phyloP scores from a whole-genome alignment of 1,140 invertebrate genomes.

The Pseudobourletiella spinata region DNA sequence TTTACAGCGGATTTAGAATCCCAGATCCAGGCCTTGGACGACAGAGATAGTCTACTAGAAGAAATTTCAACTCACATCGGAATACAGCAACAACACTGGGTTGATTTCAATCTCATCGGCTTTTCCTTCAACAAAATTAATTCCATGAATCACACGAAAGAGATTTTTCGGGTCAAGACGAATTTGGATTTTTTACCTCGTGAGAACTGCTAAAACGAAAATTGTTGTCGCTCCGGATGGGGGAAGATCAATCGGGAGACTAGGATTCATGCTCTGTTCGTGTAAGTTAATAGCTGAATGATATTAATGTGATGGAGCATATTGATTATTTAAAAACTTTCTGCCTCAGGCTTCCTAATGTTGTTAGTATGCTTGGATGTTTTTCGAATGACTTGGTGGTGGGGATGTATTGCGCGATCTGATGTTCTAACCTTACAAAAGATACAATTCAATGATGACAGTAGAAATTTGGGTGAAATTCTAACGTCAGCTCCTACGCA shows the following conservation, averaged over 20 bases:
- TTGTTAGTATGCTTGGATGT: slow-evolving; percentile 77
- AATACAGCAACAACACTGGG: too few relatives aligned
- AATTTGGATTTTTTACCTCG: slow-evolving; percentile 87
- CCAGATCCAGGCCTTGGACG: too few relatives aligned
- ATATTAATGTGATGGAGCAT: not conserved
- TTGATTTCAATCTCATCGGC: too few relatives aligned
- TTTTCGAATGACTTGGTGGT: slow-evolving; percentile 74
- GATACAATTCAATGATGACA: slow-evolving; percentile 46
- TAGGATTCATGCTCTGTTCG: slow-evolving; percentile 88
- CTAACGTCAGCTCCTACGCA: too few relatives aligned
- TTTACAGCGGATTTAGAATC: too few relatives aligned
- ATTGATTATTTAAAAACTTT: not conserved
- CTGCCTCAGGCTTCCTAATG: slow-evolving; percentile 72
- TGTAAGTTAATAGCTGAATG: slow-evolving; percentile 43
- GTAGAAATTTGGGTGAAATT: slow-evolving; percentile 24
- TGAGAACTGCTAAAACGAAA: slow-evolving; percentile 70
- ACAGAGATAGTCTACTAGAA: too few relatives aligned
- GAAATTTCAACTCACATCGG: too few relatives aligned
- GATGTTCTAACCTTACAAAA: slow-evolving; percentile 53
- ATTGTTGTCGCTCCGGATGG: slow-evolving; percentile 84
- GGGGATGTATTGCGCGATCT: slow-evolving; percentile 81
- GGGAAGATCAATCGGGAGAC: slow-evolving; percentile 83
- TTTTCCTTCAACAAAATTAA: too few relatives aligned
- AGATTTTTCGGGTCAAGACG: slow-evolving; percentile 76
- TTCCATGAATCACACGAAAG: too few relatives aligned